Conservation (phyloP, 1,140 invertebrate genomes). For the Orchestia grillus region DNA sequence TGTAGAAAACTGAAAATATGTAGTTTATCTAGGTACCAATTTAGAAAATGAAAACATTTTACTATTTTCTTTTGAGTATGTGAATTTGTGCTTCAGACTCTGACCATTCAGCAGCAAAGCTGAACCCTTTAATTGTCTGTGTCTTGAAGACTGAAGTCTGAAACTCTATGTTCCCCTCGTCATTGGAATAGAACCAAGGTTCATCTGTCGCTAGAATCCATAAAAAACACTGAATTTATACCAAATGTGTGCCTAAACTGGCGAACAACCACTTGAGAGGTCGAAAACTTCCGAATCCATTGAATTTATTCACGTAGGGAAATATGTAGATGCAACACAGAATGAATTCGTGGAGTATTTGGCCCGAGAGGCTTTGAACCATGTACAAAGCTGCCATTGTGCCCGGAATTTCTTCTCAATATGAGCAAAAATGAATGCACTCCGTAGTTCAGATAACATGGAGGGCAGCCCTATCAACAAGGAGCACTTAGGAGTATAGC, state of each 20-base stretch:
- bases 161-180: no score
- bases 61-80: no score
- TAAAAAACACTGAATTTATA: not conserved
- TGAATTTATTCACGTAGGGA: not conserved
- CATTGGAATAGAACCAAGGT: not conserved
- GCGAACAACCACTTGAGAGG: not conserved
- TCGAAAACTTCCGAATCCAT: not conserved
- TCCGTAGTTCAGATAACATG: not conserved
- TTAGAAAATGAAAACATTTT: no score
- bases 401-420: not conserved
- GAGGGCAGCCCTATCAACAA: not conserved
- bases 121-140: no score
- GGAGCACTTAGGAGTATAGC: no score
- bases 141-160: no score
- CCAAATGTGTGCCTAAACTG: not conserved
- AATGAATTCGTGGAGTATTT: not conserved
- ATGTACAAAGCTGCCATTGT: not conserved
- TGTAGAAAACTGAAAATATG: no score
- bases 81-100: no score
- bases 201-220: not conserved
- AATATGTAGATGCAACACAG: not conserved
- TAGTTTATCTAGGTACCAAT: no score
- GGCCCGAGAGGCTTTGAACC: not conserved
- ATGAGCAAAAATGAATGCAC: not conserved
- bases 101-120: no score